phyloP scores from a whole-genome alignment of 2,888 invertebrate species.

The Tinea trinotella region DNA sequence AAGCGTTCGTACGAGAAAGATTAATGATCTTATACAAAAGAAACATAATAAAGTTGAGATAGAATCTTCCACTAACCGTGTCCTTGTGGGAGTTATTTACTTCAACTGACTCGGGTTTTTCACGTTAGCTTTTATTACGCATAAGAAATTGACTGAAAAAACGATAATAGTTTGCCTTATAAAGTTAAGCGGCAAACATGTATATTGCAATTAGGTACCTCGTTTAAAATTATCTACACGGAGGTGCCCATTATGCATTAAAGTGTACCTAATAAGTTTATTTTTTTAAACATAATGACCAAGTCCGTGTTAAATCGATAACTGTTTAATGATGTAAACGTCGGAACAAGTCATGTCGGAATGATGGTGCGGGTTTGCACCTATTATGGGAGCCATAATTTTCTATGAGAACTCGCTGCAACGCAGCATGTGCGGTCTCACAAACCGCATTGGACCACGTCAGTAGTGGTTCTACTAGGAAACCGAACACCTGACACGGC shows the following conservation, averaged over 20 bases:
- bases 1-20: conserved; percentile 73
- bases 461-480: neutral
- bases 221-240: conserved; percentile 1
- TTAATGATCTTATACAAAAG: conserved; percentile 70
- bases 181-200: neutral
- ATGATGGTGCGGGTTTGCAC: conserved; percentile 29
- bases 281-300: conserved; percentile 28
- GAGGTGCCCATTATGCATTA: conserved; percentile 1
- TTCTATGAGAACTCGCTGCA: conserved; percentile 23
- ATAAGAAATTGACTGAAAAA: neutral
- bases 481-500: neutral
- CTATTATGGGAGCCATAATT: conserved; percentile 36
- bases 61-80: conserved; percentile 71
- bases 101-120: conserved; percentile 59
- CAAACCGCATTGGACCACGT: conserved; percentile 33
- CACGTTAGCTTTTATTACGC: conserved; percentile 52
- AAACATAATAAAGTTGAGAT: conserved; percentile 72
- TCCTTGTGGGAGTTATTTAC: conserved; percentile 72
- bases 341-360: conserved; percentile 26
- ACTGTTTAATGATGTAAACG: conserved; percentile 31
- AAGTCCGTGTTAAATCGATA: conserved; percentile 44
- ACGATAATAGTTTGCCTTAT: neutral
- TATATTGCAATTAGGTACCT: neutral
- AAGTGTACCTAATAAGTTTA: conserved; percentile 10
- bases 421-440: conserved; percentile 27